Evolutionary conservation across 1,140 invertebrate genomes (phyloP).

Genomic region (Varroa destructor): DNA sequence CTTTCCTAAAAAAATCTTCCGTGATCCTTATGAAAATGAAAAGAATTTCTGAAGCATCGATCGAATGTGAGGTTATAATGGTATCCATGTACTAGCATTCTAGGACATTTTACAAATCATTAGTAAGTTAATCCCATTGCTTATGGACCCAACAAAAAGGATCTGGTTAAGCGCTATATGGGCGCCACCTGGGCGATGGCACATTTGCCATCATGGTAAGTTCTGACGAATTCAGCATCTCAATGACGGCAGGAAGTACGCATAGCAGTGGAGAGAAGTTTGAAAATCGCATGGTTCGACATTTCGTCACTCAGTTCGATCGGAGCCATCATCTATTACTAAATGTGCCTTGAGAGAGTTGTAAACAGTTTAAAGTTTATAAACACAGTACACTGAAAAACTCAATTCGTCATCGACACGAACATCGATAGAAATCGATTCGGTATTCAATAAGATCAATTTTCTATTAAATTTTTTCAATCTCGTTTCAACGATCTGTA

Average conservation of each 20-base stretch:
- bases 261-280: slow-evolving; percentile 97
- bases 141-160: slow-evolving; percentile 69
- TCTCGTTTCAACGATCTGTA: slow-evolving; percentile 90
- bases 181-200: slow-evolving; percentile 79
- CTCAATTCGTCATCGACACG: slow-evolving; percentile 85
- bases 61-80: slow-evolving; percentile 60
- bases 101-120: slow-evolving; percentile 56
- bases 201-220: slow-evolving; percentile 92
- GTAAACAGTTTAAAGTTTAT: slow-evolving; percentile 64
- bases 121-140: slow-evolving; percentile 61
- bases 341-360: slow-evolving; percentile 78
- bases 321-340: slow-evolving; percentile 83
- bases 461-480: slow-evolving; percentile 67
- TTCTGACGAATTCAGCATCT: slow-evolving; percentile 84
- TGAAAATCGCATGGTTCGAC: slow-evolving; percentile 85
- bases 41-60: slow-evolving; percentile 81
- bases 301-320: slow-evolving; percentile 93
- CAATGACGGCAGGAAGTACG: slow-evolving; percentile 93
- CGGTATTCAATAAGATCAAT: slow-evolving; percentile 84
- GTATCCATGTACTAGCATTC: slow-evolving; percentile 54
- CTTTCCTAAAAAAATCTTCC: slow-evolving; percentile 48
- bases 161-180: slow-evolving; percentile 41
- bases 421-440: slow-evolving; percentile 77
- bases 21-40: slow-evolving; percentile 67
- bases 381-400: slow-evolving; percentile 67